Conservation (phyloP, 2,888 invertebrate species). For the Troides aeacus region DNA sequence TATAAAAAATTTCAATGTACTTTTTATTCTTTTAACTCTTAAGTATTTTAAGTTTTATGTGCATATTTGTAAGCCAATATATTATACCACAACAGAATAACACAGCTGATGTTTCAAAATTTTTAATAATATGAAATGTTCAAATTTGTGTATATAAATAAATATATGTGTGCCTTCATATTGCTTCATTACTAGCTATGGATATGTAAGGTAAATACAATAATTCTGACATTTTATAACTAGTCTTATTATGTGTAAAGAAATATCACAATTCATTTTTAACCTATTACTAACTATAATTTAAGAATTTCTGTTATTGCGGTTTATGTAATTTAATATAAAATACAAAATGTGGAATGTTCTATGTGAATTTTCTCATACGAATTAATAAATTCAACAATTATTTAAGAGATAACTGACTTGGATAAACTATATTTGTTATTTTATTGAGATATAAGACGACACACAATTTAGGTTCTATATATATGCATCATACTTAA, state of each 20-base stretch:
- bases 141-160: background rate
- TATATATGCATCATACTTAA: background rate
- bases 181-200: background rate
- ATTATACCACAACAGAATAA: too few relatives aligned
- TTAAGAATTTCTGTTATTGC: background rate
- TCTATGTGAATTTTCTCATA: background rate
- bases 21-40: too few relatives aligned
- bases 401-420: too few relatives aligned
- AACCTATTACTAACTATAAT: background rate
- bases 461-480: background rate
- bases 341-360: background rate
- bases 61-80: too few relatives aligned
- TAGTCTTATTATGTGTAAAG: background rate
- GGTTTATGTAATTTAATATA: background rate
- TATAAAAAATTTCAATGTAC: too few relatives aligned
- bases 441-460: background rate
- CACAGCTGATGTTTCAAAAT: too few relatives aligned
- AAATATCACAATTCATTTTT: background rate
- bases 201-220: background rate
- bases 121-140: too few relatives aligned
- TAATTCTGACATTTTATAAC: background rate
- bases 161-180: background rate
- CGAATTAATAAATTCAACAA: too few relatives aligned
- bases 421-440: too few relatives aligned
- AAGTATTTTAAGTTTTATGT: too few relatives aligned